Conservation (phyloP, 2,888 invertebrate species). For the Eustalomyia histrio region DNA sequence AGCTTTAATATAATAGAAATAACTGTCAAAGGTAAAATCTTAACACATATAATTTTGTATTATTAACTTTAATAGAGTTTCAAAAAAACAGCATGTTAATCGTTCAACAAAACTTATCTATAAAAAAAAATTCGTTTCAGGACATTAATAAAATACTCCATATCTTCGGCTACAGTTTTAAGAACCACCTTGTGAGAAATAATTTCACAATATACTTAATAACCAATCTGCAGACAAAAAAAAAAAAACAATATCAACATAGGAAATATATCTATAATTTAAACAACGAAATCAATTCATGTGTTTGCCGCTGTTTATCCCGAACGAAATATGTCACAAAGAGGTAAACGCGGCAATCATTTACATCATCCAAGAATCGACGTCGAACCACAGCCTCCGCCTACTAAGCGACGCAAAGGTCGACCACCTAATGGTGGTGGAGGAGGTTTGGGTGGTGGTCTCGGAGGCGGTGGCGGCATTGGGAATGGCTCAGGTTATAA, state of each 20-base stretch:
- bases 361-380: conserved; percentile 79
- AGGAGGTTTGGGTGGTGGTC: conserved; percentile 64
- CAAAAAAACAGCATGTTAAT: too few relatives aligned
- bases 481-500: conserved; percentile 50
- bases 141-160: conserved; percentile 2
- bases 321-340: conserved; percentile 85
- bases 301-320: conserved; percentile 63
- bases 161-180: background rate
- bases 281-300: conserved; percentile 56
- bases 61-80: too few relatives aligned
- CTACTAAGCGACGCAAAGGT: conserved; percentile 88
- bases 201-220: background rate
- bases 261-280: conserved; percentile 32
- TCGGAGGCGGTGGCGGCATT: conserved; percentile 58
- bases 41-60: too few relatives aligned
- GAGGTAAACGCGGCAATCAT: conserved; percentile 87
- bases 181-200: background rate
- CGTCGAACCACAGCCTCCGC: conserved; percentile 81
- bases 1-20: too few relatives aligned
- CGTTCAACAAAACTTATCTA: too few relatives aligned
- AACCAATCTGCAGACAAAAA: background rate
- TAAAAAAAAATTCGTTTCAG: background rate
- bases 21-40: too few relatives aligned
- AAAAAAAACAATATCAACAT: background rate
- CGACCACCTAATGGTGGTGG: conserved; percentile 81